Evolutionary conservation across 2,888 invertebrate species (phyloP).

Genomic region (Acrobeloides nanus): DNA sequence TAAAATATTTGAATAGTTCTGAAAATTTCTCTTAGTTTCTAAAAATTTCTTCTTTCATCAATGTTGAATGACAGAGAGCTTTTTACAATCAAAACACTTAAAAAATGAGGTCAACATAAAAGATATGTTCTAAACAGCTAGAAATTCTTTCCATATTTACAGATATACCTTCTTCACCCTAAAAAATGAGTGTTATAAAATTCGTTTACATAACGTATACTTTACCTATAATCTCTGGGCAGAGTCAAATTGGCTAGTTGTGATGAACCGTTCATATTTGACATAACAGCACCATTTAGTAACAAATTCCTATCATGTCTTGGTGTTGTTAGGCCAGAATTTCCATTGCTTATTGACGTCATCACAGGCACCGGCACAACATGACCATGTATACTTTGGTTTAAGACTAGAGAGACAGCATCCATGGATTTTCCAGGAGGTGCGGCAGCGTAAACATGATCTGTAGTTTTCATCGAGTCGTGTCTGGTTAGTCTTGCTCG

Average conservation of each 20-base stretch:
- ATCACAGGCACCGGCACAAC: slow-evolving; percentile 23
- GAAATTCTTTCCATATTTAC: too few species aligned
- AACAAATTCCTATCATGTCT: slow-evolving; percentile 14
- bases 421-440: slow-evolving; percentile 15
- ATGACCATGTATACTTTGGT: slow-evolving; percentile 13
- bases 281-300: slow-evolving; percentile 1
- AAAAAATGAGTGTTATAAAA: too few species aligned
- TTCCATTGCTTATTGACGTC: slow-evolving; percentile 25
- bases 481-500: slow-evolving; percentile 35
- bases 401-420: slow-evolving; percentile 28
- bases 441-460: slow-evolving; percentile 11
- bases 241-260: slow-evolving; percentile 36
- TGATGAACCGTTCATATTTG: too few species aligned
- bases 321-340: slow-evolving; percentile 27
- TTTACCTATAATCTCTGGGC: slow-evolving; percentile 48
- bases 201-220: too few species aligned
- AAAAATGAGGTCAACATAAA: too few species aligned
- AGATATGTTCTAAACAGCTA: too few species aligned
- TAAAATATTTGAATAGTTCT: too few species aligned
- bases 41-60: too few species aligned
- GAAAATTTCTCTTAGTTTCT: too few species aligned
- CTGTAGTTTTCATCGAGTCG: slow-evolving; percentile 33
- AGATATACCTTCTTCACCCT: slow-evolving; percentile 53
- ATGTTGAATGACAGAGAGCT: too few species aligned
- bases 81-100: too few species aligned